Evolutionary conservation across 1,140 invertebrate species (phyloP), one percentile per base, ranked within the genome.

Genomic region (Belonocnema kinseyi): DNA sequence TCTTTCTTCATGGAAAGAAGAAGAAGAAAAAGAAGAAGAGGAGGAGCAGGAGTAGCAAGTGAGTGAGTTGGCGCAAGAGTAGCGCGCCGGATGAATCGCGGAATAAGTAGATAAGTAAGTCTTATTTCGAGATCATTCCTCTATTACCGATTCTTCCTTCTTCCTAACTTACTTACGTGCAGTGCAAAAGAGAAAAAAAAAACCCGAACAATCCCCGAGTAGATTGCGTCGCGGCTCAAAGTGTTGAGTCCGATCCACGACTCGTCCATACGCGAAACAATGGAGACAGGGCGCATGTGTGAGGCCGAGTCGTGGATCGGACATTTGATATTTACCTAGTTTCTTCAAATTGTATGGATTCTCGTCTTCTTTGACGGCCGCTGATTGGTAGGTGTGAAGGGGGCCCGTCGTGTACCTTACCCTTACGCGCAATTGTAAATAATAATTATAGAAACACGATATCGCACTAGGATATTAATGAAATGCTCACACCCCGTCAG

Each of bases 391-490:
- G 78, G 83, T 88, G 86, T 86, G 83, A 80, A 82, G 76, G 74
- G 73, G 80, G 21, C 81, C 78, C 72, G 14, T 66, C 5, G 75
- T 74, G 66, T 46, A 13, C 76, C 78, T 79, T 80, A 74, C 82
- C 74, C 80, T 75, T 78, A 76, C 80, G 75, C 83, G 79, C 83
- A 83, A 83, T 77, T 88, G 87, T 88, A 88, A 75, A 88, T 88
- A 88, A 0, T 54, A 85, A 83, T 80, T 82, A 83, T 82, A 74
- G 76, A 85, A 85, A 85, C 78, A 82, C 81, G 82, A 88, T 87
- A 90, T 89, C 84, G 87, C 87, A 89, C 88, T 90, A 88, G 88
- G 74, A 85, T 86, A 84, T 86, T 83, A 84, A 81, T 80, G 81
- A 82, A 33, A 87, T 83, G 84, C 80, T 85, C 85, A 83, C 75